Conservation (phyloP, 2,797 vertebrate species). For the Megaceryle alcyon region DNA sequence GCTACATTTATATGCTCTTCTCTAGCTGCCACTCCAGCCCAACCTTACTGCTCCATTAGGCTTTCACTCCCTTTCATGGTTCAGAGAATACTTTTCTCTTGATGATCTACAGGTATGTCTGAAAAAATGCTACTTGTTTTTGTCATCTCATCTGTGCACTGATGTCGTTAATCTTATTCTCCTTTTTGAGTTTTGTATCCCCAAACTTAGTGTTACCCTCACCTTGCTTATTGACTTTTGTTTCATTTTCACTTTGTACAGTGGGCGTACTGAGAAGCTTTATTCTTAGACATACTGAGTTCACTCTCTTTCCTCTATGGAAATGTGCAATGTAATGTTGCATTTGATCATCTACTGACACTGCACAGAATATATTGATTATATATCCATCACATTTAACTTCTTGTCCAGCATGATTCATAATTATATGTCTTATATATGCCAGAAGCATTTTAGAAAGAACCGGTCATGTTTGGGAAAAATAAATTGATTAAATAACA, state of each 20-base stretch:
- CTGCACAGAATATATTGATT: not conserved
- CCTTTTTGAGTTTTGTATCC: not conserved
- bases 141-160: not conserved
- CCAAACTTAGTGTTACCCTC: not conserved
- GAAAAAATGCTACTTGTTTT: not conserved
- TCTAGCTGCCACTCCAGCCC: not conserved
- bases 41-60: conserved; percentile 37
- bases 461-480: not conserved
- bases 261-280: not conserved
- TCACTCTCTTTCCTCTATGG: not conserved
- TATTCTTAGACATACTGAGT: not conserved
- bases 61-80: conserved; percentile 17
- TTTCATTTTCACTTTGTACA: not conserved
- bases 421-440: not conserved
- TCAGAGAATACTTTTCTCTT: conserved; percentile 28
- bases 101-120: conserved; percentile 28
- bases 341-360: not conserved
- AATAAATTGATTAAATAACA: not conserved
- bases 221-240: not conserved
- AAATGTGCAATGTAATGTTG: not conserved
- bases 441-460: not conserved
- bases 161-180: not conserved
- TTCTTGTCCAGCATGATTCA: not conserved
- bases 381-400: not conserved
- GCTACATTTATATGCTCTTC: not conserved